phyloP scores from a whole-genome alignment of 2,797 vertebrate genomes.

The Fistularia commersonii region DNA sequence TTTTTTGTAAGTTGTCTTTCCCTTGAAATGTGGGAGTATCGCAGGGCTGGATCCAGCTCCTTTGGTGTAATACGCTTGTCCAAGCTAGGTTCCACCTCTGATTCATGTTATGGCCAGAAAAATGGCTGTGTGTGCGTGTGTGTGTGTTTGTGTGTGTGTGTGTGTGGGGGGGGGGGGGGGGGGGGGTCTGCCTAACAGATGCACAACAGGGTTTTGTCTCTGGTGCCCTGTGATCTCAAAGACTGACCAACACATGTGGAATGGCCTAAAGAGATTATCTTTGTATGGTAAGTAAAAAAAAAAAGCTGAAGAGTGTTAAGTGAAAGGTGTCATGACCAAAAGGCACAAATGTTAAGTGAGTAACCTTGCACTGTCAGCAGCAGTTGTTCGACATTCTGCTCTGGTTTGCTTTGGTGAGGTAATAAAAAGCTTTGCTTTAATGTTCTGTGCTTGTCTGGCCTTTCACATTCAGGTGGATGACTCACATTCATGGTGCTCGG shows the following conservation, averaged over 20 bases:
- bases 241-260: constrained; percentile 43
- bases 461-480: constrained; percentile 40
- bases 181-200: constrained; percentile 52
- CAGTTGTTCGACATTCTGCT: constrained; percentile 49
- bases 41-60: constrained; percentile 29
- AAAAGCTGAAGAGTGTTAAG: constrained; percentile 53
- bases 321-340: constrained; percentile 51
- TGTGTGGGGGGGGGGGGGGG: constrained; percentile 17
- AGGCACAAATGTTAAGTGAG: constrained; percentile 53
- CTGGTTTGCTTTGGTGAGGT: constrained; percentile 50
- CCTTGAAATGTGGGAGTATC: constrained; percentile 19
- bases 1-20: constrained; percentile 37
- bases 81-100: constrained; percentile 39
- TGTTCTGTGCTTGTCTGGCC: constrained; percentile 36
- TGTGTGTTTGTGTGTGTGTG: too few species aligned
- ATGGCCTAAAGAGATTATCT: constrained; percentile 18
- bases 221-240: constrained; percentile 63
- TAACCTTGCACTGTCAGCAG: constrained; percentile 24
- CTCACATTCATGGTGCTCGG: constrained; percentile 38
- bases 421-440: constrained; percentile 32
- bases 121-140: constrained; percentile 11
- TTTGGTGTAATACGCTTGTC: constrained; percentile 28
- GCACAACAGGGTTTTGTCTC: constrained; percentile 71
- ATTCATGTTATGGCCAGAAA: constrained; percentile 41
- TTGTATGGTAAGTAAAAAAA: constrained; percentile 24